phyloP scores from a whole-genome alignment of 2,888 invertebrate genomes.

The Lasioglossum malachurum region DNA sequence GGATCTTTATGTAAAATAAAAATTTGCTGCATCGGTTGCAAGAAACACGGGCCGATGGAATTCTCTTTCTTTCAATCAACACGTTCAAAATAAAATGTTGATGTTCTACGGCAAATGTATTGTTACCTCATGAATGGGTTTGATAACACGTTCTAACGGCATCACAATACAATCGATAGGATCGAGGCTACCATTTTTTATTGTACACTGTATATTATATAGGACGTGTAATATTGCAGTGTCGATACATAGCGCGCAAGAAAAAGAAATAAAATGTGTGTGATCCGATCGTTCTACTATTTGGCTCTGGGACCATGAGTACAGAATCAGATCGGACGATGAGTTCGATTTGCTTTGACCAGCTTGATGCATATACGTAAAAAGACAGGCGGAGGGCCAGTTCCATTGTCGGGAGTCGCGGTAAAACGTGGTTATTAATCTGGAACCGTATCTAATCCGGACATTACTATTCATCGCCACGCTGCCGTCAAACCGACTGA shows the following conservation, averaged over 20 bases:
- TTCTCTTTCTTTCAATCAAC: neutral
- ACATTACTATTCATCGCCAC: conserved; percentile 57
- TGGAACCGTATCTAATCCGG: conserved; percentile 45
- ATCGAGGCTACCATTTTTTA: no score
- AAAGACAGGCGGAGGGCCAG: neutral
- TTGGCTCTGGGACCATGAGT: neutral
- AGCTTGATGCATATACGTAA: conserved; percentile 9
- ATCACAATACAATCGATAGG: no score
- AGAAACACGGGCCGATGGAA: neutral
- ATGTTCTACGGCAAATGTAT: no score
- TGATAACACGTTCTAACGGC: neutral
- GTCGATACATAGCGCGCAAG: neutral
- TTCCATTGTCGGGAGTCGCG: conserved; percentile 2
- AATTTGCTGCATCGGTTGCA: neutral
- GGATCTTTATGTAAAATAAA: neutral
- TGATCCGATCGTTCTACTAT: neutral
- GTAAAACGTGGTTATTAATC: conserved; percentile 51
- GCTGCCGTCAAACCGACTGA: conserved; percentile 37
- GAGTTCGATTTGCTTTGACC: conserved; percentile 9
- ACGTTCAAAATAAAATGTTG: no score
- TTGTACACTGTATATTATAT: neutral
- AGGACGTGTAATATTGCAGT: neutral
- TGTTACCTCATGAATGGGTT: no score
- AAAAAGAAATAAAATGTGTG: neutral
- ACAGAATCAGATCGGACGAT: neutral